Base-by-base conservation (phyloP, 2,888 invertebrate genomes). In the Chorisops tibialis region DNA sequence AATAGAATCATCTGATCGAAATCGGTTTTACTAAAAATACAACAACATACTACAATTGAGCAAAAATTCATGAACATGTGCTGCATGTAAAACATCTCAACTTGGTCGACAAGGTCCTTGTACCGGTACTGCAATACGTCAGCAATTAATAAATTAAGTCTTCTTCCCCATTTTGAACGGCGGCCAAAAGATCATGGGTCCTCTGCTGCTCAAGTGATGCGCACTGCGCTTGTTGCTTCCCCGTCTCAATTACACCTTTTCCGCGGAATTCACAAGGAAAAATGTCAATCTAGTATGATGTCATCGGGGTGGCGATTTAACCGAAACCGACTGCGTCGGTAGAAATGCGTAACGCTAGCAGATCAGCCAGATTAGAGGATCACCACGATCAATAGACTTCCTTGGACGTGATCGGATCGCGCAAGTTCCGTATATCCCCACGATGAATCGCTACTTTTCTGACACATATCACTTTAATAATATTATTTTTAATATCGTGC, bases 91-190 rank as follows among this genome's bases (percentile, higher is more conserved):
- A 21, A 41, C n/a, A 41, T 18, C 22, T 41, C 41, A 38, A 54
- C 39, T 22, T 54, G 35, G 22, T 54, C 22, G 16, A 56, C 56
- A 56, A 56, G 56, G 56, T 56, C 56, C 56, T 56, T 30, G 56
- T 56, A 45, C 56, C 24, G 45, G 35, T 43, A 21, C 41, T 41
- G 11, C 41, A 41, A 41, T 16, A 41, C 41, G 19, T 41, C 54
- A 41, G 16, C 19, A 22, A 38, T 12, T 41, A 54, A 41, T 41
- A 41, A 41, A 14, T 41, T 41, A n/a, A n/a, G 5, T 16, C 6
- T 41, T 7, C 4, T 41, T 30, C 30, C 9, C 30, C 30, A 9
- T 30, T 12, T 41, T 41, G 41, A 41, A 41, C 9, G 5, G 16
- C 14, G 12, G 41, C 41, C 41, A 41, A 41, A 41, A 41, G 41